Conservation (phyloP, 2,113 vertebrate genomes). For the Gracilinanus agilis region DNA sequence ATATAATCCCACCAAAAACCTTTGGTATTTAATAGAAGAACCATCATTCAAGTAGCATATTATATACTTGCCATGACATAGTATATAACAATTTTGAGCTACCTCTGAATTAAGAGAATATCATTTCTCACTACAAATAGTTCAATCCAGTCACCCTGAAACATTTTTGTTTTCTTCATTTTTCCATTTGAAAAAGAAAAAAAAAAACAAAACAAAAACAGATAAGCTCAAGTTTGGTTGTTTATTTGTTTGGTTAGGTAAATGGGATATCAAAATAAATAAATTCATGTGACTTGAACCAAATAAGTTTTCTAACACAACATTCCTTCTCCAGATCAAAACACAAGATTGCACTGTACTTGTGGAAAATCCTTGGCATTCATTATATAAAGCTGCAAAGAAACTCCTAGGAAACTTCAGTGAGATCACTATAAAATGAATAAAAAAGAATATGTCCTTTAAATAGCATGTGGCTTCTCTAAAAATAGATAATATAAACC, state of each 20-base stretch:
- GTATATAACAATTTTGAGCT: not conserved
- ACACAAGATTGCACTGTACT: not conserved
- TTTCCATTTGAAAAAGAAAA: not conserved
- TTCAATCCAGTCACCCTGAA: not conserved
- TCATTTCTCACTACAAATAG: not conserved
- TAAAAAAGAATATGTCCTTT: not conserved
- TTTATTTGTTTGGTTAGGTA: not conserved
- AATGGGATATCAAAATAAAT: not conserved
- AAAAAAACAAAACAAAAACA: not conserved
- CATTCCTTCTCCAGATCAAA: slow-evolving; percentile 34
- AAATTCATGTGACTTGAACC: not conserved
- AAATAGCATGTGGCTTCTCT: not conserved
- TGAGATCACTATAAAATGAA: slow-evolving; percentile 39
- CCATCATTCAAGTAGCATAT: not conserved
- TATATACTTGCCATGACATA: not conserved
- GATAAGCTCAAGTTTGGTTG: not conserved
- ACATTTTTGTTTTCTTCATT: not conserved
- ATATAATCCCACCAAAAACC: not conserved
- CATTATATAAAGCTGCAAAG: slow-evolving; percentile 43
- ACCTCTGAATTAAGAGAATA: not conserved
- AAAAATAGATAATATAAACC: not conserved
- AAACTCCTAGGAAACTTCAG: slow-evolving; percentile 50
- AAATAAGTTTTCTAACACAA: not conserved
- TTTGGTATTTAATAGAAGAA: not conserved
- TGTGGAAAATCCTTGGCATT: slow-evolving; percentile 12